Evolutionary conservation across 2,797 vertebrate species (phyloP).

Genomic region (Coluber constrictor): DNA sequence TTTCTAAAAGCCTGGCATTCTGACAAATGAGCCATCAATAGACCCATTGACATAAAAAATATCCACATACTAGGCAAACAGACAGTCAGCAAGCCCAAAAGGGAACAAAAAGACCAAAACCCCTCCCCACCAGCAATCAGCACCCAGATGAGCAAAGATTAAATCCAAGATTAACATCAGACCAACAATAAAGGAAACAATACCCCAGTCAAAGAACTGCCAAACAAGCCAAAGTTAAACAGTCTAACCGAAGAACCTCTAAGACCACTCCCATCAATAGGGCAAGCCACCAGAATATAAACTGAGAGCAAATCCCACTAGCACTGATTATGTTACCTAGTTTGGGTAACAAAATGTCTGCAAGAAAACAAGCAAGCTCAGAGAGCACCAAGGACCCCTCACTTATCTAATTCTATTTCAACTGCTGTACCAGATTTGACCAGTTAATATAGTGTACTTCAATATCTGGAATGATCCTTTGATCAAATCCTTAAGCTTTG

Average conservation of each 20-base stretch:
- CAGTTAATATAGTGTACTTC: not conserved
- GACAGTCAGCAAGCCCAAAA: no score
- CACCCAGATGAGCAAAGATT: not conserved
- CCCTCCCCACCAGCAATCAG: not conserved
- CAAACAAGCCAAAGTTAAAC: not conserved
- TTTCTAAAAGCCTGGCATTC: not conserved
- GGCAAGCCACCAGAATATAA: not conserved
- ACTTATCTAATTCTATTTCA: not conserved
- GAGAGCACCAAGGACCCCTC: not conserved
- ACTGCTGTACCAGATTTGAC: not conserved
- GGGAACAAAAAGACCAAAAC: not conserved
- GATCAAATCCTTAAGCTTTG: conserved; percentile 34
- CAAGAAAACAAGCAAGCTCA: not conserved
- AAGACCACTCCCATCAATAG: not conserved
- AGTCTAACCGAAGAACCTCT: not conserved
- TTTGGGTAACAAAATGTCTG: not conserved
- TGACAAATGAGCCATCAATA: not conserved
- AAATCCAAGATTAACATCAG: not conserved
- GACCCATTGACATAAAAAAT: not conserved
- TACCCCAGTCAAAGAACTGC: not conserved
- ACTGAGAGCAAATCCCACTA: not conserved
- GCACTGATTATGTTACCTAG: not conserved
- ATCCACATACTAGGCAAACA: not conserved
- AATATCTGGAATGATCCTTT: conserved; percentile 16
- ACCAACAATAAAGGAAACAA: not conserved